Evolutionary conservation across 2,113 vertebrate species (phyloP), one percentile per base, ranked within the genome.

Genomic region (Ancistrus triradiatus): DNA sequence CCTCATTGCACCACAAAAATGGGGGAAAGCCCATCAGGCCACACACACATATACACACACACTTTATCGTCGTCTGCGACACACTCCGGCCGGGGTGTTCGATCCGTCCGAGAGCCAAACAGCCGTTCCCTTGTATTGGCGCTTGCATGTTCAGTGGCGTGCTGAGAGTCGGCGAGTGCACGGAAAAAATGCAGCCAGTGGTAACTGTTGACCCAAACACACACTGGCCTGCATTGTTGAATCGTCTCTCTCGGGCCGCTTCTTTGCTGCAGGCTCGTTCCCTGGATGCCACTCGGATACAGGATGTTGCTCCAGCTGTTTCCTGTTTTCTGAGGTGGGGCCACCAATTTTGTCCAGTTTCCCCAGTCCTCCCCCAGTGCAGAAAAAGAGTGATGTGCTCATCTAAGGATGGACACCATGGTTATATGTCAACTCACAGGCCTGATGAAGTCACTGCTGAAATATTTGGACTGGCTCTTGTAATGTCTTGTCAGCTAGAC

Each of bases 231-330:
- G 24, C 55, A 81, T 80, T 84, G 81, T 84, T 63, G 59, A 28
- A 59, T 35, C 17, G 5, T 37, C 55, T 59, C 50, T 52, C 28
- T 49, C 25, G 60, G 60, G 13, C 59, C 51, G 43, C 17, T 60
- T 63, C 68, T 65, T 63, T 15, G n/a, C 62, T 15, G 46, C 37
- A 15, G 14, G 17, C 50, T 59, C 46, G 62, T 44, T 72, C 74
- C 65, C 46, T 59, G 31, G 59, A 63, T 31, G 21, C 53, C 33
- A 24, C 49, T 60, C 43, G 21, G n/a, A 10, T 69, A 63, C 78
- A 85, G 86, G 86, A 87, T 87, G 86, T 86, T 86, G 77, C 75
- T 75, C 69, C 83, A 86, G 84, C 86, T 87, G 86, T 75, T 85
- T 86, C 86, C 84, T 86, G 83, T 85, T 85, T 84, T 80, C 38